Evolutionary conservation across 1,140 invertebrate genomes (phyloP).

Genomic region (Drosophila mayri): DNA sequence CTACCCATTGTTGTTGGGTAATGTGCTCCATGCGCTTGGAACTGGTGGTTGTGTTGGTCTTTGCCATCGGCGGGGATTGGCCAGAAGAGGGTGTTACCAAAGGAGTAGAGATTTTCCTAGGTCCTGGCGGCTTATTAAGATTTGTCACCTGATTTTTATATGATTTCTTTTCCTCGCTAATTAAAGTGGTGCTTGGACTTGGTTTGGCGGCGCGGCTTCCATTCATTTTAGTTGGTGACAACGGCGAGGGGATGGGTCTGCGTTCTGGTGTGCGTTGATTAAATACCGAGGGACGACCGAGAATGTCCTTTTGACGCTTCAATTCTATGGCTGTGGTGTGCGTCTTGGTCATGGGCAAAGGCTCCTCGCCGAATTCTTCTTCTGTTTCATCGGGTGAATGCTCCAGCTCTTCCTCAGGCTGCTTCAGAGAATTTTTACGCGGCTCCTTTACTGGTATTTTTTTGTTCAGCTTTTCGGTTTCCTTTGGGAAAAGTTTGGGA

Average conservation of each 20-base stretch:
- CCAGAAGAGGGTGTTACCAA: constrained; percentile 1
- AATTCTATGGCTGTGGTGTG: constrained; percentile 73
- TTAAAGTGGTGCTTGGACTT: constrained; percentile 34
- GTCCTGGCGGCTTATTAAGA: constrained; percentile 8
- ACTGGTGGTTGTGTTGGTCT: constrained; percentile 1
- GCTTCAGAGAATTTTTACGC: constrained; percentile 1
- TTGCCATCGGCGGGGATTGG: constrained; percentile 11
- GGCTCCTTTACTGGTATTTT: neutral
- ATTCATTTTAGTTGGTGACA: constrained; percentile 19
- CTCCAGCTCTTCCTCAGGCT: constrained; percentile 19
- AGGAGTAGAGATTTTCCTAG: constrained; percentile 14
- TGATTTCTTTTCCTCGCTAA: constrained; percentile 58
- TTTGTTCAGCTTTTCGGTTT: neutral
- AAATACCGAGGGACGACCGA: constrained; percentile 85
- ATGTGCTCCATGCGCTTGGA: constrained; percentile 55
- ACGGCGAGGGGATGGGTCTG: constrained; percentile 15
- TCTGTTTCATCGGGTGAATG: constrained; percentile 23
- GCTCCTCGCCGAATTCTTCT: constrained; percentile 53
- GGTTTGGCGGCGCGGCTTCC: constrained; percentile 15
- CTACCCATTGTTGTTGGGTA: constrained; percentile 65
- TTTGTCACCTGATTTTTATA: constrained; percentile 45
- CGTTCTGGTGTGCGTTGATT: constrained; percentile 30
- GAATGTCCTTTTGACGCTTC: constrained; percentile 85
- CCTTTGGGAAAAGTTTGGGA: neutral
- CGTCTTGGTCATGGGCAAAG: constrained; percentile 67